Evolutionary conservation across 2,888 invertebrate genomes (phyloP).

Genomic region (Nomada ruficornis): DNA sequence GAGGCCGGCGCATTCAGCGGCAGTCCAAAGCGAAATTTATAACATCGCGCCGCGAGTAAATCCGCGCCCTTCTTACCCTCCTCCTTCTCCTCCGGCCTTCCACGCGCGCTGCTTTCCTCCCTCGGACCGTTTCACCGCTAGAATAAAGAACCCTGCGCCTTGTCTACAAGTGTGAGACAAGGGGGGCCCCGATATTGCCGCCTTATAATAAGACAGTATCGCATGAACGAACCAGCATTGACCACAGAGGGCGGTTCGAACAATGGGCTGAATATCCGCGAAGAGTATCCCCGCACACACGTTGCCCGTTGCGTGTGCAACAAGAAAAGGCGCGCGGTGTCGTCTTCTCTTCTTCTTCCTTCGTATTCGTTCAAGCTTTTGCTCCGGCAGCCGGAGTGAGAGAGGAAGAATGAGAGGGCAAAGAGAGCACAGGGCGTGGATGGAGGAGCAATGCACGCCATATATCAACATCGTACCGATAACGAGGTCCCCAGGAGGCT

Average conservation of each 20-base stretch:
- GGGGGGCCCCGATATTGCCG: constrained; percentile 76
- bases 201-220: constrained; percentile 83
- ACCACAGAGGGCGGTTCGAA: constrained; percentile 77
- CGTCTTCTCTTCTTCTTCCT: not conserved
- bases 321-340: constrained; percentile 54
- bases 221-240: constrained; percentile 76
- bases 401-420: constrained; percentile 1
- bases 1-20: constrained; percentile 38
- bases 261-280: constrained; percentile 75
- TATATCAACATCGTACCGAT: constrained; percentile 83
- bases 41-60: constrained; percentile 45
- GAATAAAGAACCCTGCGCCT: constrained; percentile 69
- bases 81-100: not conserved
- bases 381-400: not conserved
- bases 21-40: constrained; percentile 52
- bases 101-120: constrained; percentile 36
- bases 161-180: constrained; percentile 78
- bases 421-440: constrained; percentile 75
- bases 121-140: constrained; percentile 37
- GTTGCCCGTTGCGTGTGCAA: constrained; percentile 59
- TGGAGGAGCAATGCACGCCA: constrained; percentile 80
- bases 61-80: constrained; percentile 10
- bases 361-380: not conserved
- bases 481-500: constrained; percentile 82
- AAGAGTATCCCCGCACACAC: constrained; percentile 17